phyloP scores from a whole-genome alignment of 2,888 invertebrate genomes.

The Laspeyria flexula region DNA sequence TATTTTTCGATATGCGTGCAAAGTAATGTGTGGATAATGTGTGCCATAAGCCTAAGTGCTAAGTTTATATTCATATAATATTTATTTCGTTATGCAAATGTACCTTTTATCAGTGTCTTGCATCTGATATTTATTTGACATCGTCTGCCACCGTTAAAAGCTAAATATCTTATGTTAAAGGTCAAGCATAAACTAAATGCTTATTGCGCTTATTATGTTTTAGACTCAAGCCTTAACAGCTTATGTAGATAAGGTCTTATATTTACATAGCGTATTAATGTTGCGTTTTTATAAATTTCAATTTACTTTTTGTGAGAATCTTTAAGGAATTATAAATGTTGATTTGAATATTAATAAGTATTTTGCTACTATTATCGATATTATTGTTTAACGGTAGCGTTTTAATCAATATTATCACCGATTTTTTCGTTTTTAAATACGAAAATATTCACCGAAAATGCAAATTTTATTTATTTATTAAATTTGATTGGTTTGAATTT shows the following conservation, averaged over 20 bases:
- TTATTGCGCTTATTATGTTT: constrained; percentile 15
- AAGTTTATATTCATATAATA: constrained; percentile 3
- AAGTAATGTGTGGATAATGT: too few relatives aligned
- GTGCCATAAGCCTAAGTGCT: background rate
- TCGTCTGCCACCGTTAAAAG: constrained; percentile 33
- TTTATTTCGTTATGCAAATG: constrained; percentile 25
- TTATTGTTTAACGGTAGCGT: background rate
- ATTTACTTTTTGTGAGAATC: background rate
- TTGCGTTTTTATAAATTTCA: background rate
- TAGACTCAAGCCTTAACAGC: constrained; percentile 2
- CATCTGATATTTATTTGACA: constrained; percentile 26
- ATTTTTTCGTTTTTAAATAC: too few relatives aligned
- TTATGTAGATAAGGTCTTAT: background rate
- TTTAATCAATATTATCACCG: too few relatives aligned
- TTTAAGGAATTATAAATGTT: background rate
- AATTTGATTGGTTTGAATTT: too few relatives aligned
- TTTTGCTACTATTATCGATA: background rate
- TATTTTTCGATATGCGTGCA: too few relatives aligned
- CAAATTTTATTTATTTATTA: too few relatives aligned
- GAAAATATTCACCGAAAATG: too few relatives aligned
- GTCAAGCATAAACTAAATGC: constrained; percentile 26
- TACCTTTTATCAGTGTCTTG: constrained; percentile 20
- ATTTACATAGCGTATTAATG: background rate
- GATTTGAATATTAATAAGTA: background rate
- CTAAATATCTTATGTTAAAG: constrained; percentile 22